A percentile compares a stretch with the other conserved stretches of the same genome.
Conservation (phyloP, 1,140 invertebrate genomes). For the Orchesella cincta region DNA sequence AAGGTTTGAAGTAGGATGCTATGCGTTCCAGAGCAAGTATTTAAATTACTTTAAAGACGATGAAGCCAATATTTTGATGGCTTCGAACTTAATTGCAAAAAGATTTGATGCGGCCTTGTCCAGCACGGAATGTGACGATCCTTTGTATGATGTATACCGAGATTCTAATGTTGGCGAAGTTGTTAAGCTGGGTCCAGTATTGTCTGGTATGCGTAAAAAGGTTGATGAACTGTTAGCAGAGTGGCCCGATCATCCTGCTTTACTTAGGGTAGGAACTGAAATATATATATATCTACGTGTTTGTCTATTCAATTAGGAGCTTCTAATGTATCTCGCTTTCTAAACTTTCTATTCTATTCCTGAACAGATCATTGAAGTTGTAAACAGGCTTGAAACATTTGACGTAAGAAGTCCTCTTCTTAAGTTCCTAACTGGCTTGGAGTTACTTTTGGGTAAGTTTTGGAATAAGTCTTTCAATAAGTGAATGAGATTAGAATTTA, state of each 20-base stretch:
- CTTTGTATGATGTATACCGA: constrained; percentile 78
- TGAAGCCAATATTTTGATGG: constrained; percentile 33
- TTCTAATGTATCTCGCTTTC: not conserved
- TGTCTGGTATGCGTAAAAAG: constrained; percentile 65
- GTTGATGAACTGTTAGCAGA: constrained; percentile 72
- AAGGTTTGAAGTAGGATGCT: constrained; percentile 62
- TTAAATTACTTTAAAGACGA: constrained; percentile 55
- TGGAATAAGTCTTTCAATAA: too few species aligned
- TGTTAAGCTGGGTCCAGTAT: constrained; percentile 68
- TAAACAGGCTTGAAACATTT: constrained; percentile 76
- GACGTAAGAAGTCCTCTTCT: constrained; percentile 78
- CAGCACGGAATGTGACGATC: not conserved
- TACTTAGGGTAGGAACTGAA: constrained; percentile 66
- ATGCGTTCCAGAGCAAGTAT: constrained; percentile 59
- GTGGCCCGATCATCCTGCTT: constrained; percentile 87
- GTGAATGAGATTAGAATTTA: too few species aligned
- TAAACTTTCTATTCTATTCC: constrained; percentile 36
- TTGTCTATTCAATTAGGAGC: not conserved
- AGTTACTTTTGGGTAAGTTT: constrained; percentile 75
- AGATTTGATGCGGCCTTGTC: constrained; percentile 6
- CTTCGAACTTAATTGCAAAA: constrained; percentile 32
- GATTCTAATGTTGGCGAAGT: constrained; percentile 79
- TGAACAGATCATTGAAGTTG: constrained; percentile 66
- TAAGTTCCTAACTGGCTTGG: constrained; percentile 85
- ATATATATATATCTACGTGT: too few species aligned